Evolutionary conservation across 1,140 invertebrate species (phyloP).

Genomic region (Homarus americanus): DNA sequence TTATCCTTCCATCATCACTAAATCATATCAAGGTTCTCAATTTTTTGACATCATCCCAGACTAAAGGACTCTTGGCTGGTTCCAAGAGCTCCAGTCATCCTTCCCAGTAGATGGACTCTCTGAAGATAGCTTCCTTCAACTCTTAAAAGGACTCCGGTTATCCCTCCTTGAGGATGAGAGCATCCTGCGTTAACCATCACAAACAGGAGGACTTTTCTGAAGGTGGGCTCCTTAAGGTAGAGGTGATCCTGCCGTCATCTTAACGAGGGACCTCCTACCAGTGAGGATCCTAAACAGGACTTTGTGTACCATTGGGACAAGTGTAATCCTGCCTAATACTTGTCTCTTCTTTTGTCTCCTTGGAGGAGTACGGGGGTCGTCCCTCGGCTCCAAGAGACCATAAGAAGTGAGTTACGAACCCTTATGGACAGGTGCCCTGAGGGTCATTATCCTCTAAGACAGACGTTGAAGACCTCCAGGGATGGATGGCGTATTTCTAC

Average conservation of each 20-base stretch:
- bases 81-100: no score
- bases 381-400: background rate
- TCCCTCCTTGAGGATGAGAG: background rate
- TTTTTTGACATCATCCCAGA: no score
- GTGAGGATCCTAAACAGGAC: background rate
- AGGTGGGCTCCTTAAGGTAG: no score
- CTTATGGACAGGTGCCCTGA: background rate
- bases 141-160: no score
- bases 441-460: background rate
- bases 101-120: no score
- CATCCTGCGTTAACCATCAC: no score
- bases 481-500: no score
- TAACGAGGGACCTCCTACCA: background rate
- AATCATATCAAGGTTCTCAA: no score
- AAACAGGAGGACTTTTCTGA: no score
- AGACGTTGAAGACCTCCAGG: background rate
- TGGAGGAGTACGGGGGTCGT: background rate
- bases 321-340: conserved; percentile 6
- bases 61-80: no score
- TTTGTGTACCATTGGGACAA: background rate
- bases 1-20: no score
- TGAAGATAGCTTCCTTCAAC: no score
- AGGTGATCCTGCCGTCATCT: background rate
- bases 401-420: background rate
- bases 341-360: background rate